Evolutionary conservation across 2,888 invertebrate species (phyloP), one percentile per base, ranked within the genome.

Genomic region (Drosophila formosana): DNA sequence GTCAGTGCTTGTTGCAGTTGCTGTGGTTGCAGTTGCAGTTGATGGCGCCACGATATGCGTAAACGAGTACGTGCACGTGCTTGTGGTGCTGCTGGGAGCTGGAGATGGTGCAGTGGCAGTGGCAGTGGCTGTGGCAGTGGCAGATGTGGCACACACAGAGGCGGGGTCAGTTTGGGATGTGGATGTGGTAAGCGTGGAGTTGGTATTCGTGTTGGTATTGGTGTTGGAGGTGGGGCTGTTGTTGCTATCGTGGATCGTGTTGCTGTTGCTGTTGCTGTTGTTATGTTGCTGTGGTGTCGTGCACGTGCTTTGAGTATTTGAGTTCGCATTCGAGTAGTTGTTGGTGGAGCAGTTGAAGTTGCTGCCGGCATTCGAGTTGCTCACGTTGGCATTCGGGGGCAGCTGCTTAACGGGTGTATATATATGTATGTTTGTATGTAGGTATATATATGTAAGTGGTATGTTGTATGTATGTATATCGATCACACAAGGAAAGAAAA

Each of bases 271-370:
- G 72, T 78, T 70, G 61, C 37, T 71, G 66, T 74, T 64, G 68
- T 72, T 69, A 28, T 28, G 47, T 39, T 39, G 30, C 39, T 77
- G 66, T 66, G 55, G 72, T 69, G 56, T 69, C 82, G 85, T 74
- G 90, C 89, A 88, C 81, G 90, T 85, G 87, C 79, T 83, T 77
- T 75, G 78, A 72, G 73, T 82, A 72, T 75, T 71, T 46, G 71
- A 65, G 67, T 75, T 73, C 39, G 53, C 66, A 58, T 53, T 76
- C 63, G 58, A 58, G 60, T 72, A 53, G 39, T 41, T 41, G 39
- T 41, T 18, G 70, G 71, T 53, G 66, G 69, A 67, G 69, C 66
- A 79, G 69, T 70, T 34, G 4, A 34, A 60, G 50, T 66, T 66
- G 55, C 69, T 76, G 66, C 26, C 37, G 51, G 76, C 37, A 55